Evolutionary conservation across 2,888 invertebrate species (phyloP).

Genomic region (Drosophila subquinaria): DNA sequence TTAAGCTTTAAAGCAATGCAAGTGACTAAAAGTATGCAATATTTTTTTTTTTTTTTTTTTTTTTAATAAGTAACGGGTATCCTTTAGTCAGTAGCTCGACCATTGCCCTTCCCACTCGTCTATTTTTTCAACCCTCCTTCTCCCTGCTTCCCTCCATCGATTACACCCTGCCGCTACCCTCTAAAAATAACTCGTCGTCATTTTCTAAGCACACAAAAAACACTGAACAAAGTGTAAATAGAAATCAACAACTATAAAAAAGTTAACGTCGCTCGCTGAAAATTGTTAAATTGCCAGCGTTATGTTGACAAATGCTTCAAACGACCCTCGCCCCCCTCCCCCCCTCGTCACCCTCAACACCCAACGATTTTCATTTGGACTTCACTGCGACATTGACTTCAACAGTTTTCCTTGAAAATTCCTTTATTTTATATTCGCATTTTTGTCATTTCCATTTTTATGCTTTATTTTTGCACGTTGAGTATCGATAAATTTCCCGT

Average conservation of each 20-base stretch:
- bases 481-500: constrained; percentile 77
- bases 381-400: constrained; percentile 26
- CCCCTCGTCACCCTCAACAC: too few relatives aligned
- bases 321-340: not conserved
- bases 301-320: constrained; percentile 73
- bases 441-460: constrained; percentile 55
- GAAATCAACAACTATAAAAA: constrained; percentile 75
- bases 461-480: constrained; percentile 45
- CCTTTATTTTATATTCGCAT: constrained; percentile 4
- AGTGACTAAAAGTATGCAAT: too few relatives aligned
- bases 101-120: too few relatives aligned
- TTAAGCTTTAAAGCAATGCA: too few relatives aligned
- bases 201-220: constrained; percentile 30
- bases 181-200: not conserved
- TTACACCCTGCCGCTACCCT: not conserved
- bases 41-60: too few relatives aligned
- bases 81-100: too few relatives aligned
- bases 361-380: not conserved
- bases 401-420: constrained; percentile 35
- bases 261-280: constrained; percentile 23
- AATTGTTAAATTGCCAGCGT: constrained; percentile 60
- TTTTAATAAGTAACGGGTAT: too few relatives aligned
- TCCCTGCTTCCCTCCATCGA: not conserved
- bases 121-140: not conserved
- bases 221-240: constrained; percentile 71